Evolutionary conservation across 2,888 invertebrate genomes (phyloP), one percentile per base, ranked within the genome.

Genomic region (Drosophila putrida): DNA sequence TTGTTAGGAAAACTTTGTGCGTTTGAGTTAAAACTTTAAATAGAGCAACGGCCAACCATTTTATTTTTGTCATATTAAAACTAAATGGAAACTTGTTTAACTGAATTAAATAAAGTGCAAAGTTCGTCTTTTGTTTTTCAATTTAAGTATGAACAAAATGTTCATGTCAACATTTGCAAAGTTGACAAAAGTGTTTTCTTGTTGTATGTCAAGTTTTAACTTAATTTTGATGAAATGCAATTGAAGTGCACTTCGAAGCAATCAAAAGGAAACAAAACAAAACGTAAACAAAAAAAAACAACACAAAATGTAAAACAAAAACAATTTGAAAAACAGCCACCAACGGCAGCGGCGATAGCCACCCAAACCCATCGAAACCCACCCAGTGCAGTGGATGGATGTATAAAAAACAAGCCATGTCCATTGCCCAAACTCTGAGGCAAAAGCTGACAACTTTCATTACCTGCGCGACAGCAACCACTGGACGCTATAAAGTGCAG

Each of bases 191-290:
- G 2, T 36, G 50, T 36, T 35, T 10, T 6, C 9, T 25, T 36
- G n/a, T 9, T 41, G 41, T 41, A 25, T 25, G 43, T 31, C 33
- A 43, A 43, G 38, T 65, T 60, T 71, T 60, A 49, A 43, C 61
- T 64, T 61, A 46, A 39, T 68, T 75, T 51, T 77, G 80, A 89
- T 88, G 80, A 89, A 81, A 89, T 86, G 85, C 85, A 86, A 64
- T 75, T 88, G 71, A 88, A 86, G 89, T 88, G 85, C 90, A 89
- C 90, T 89, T 85, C 62, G 64, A 51, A 62, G 58, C 60, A 58
- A 55, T 55, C 47, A 27, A 53, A 44, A 54, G 61, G 66, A 68
- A 38, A 38, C 13, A 20, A 15, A 27, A 13, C 2, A 47, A 53
- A 15, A n/a, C n/a, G n/a, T n/a, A n/a, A 43, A 31, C 0, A 31